Base-by-base conservation (phyloP, 2,113 vertebrate species). In the Zosterops lateralis region DNA sequence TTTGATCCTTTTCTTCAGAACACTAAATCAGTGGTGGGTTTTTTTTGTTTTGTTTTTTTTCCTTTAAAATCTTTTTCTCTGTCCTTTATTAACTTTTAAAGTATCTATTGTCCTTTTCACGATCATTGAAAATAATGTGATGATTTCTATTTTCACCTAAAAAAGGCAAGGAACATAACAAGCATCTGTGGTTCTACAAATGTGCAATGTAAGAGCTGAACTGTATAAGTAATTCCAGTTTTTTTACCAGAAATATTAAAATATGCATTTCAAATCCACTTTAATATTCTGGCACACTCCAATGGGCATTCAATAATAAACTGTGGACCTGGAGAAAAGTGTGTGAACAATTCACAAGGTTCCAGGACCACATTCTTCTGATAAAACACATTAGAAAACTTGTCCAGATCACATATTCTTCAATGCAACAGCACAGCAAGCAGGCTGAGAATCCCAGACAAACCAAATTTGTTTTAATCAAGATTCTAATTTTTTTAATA, bases 1-100 rank as follows among this genome's bases (percentile, higher is more conserved):
- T 87, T 78, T 92, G 80, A 92, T 91, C 18, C 50, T 87, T 78
- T 90, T 81, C 61, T 91, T 60, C 29, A 77, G 58, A 89, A 73
- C 44, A 34, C n/a, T 42, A 50, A 84, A 65, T 21, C 11, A 75
- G 14, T 54, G 17, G 1, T n/a, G 2, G 2, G 36, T 38, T 38
- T 38, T 38, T 38, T 38, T 38, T 38, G 36, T 36, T 36, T 36
- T 9, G 36, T 42, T 65, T 65, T 12, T 45, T 19, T 45, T 4
- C 5, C 54, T 73, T 89, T 29, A 34, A 68, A 72, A 73, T 8
- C 16, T 45, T 72, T 72, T 68, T 25, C 20, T 70, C 29, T 76
- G 34, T 38, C 34, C 31, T 32, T 76, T 47, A 47, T 51, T n/a
- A 73, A 20, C 36, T 79, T 86, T 36, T 38, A 70, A 80, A 87